Evolutionary conservation across 2,888 invertebrate species (phyloP).

Genomic region (Xestobium rufovillosum): DNA sequence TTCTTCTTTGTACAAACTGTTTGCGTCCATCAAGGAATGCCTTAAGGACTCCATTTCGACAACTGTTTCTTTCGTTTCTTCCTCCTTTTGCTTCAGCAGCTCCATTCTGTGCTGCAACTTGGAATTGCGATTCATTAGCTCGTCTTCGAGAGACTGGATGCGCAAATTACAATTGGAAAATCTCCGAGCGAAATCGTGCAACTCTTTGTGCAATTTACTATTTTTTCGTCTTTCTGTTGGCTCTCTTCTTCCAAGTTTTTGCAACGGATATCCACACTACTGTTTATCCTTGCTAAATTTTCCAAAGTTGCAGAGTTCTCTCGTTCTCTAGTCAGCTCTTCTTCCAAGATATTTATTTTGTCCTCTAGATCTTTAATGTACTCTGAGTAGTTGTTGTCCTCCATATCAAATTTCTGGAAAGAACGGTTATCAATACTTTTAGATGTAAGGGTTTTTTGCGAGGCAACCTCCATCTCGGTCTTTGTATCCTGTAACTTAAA

Average conservation of each 20-base stretch:
- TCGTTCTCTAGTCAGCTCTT: slow-evolving; percentile 28
- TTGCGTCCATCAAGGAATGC: slow-evolving; percentile 26
- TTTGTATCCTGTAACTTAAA: slow-evolving; percentile 27
- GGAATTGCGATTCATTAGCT: slow-evolving; percentile 27
- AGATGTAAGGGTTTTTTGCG: slow-evolving; percentile 22
- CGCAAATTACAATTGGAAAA: slow-evolving; percentile 21
- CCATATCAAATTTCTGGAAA: slow-evolving; percentile 19
- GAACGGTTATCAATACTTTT: slow-evolving; percentile 24
- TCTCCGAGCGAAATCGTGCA: slow-evolving; percentile 32
- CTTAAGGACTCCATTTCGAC: slow-evolving; percentile 20
- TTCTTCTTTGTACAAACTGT: slow-evolving; percentile 39
- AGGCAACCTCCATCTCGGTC: slow-evolving; percentile 25
- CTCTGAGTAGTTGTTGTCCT: slow-evolving; percentile 17
- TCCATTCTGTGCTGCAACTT: slow-evolving; percentile 31
- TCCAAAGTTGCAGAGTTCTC: slow-evolving; percentile 26
- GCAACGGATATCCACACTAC: slow-evolving; percentile 16
- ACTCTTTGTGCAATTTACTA: slow-evolving; percentile 35
- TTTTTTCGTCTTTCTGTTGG: slow-evolving; percentile 35
- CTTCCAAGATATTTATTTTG: slow-evolving; percentile 25
- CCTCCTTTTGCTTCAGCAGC: slow-evolving; percentile 12
- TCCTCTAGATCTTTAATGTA: slow-evolving; percentile 24
- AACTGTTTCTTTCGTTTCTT: slow-evolving; percentile 19
- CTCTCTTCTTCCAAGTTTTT: slow-evolving; percentile 26
- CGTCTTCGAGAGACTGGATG: slow-evolving; percentile 27
- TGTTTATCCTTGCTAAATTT: no score